A percentile compares a stretch with the other conserved stretches of the same genome.
These are phyloP conservation scores for Cephalopterus ornatus DNA, from an alignment of 2,113 vertebrate genomes.

Conservation along the genomic window DNA sequence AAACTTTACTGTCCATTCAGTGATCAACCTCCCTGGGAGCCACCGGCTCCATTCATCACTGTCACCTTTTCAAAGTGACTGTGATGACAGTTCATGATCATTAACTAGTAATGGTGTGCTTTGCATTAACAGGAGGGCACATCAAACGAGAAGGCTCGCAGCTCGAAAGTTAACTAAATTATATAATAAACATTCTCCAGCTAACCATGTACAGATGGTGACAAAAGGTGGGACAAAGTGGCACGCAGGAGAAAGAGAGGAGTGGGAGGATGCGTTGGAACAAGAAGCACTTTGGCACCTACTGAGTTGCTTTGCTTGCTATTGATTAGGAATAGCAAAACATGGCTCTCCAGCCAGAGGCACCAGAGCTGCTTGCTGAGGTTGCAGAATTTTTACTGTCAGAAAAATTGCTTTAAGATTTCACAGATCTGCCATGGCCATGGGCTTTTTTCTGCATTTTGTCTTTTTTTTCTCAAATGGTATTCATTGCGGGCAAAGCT, in stretches of 20 bases:
- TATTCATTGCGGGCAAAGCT: neutral
- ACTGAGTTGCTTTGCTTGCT: neutral
- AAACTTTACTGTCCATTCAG: slow-evolving; percentile 80
- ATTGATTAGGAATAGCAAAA: neutral
- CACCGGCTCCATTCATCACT: slow-evolving; percentile 78
- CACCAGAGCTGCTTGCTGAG: rapidly evolving
- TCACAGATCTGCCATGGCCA: neutral
- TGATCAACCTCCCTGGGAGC: slow-evolving; percentile 73
- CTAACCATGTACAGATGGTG: slow-evolving; percentile 67
- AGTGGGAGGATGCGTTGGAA: rapidly evolving
- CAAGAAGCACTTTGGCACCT: neutral
- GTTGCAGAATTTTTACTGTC: neutral
- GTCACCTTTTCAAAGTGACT: slow-evolving; percentile 80
- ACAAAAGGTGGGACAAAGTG: slow-evolving; percentile 50
- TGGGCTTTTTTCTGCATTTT: neutral
- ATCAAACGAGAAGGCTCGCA: slow-evolving; percentile 67
- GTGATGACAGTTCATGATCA: slow-evolving; percentile 82
- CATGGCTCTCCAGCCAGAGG: rapidly evolving
- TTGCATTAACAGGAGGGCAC: slow-evolving; percentile 78
- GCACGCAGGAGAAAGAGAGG: neutral
- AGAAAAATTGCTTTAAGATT: neutral
- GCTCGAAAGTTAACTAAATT: slow-evolving; percentile 56
- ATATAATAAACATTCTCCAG: slow-evolving; percentile 56
- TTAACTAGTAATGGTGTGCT: slow-evolving; percentile 82
- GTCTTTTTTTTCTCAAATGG: neutral